A percentile compares a stretch with the other conserved stretches of the same genome.
Conservation (phyloP, 37 sponge, comb jelly and placozoan genomes). For the Diacarnus erythraeanus region DNA sequence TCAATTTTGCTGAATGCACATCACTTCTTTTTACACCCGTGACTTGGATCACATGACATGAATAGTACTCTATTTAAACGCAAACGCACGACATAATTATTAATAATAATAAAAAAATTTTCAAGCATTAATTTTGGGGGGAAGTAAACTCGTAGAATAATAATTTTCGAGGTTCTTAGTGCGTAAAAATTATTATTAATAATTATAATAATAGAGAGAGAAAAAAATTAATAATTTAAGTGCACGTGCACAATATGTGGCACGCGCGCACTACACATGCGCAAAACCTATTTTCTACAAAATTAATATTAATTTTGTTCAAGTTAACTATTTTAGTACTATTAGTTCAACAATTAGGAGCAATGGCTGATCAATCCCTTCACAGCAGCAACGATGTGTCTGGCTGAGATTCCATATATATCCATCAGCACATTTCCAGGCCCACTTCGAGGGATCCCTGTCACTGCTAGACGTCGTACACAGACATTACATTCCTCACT, state of each 20-base stretch:
- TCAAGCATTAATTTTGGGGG: no score
- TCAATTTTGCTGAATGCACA: not conserved
- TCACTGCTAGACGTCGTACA: constrained; percentile 85
- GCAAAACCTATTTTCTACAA: no score
- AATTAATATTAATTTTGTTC: not conserved
- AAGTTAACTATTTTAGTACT: not conserved
- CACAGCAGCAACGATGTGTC: constrained; percentile 74
- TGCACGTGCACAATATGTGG: no score
- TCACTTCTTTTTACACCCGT: not conserved
- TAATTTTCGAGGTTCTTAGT: no score
- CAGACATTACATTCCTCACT: constrained; percentile 40
- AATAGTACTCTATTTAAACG: no score
- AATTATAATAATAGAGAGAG: no score
- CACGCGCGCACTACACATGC: no score
- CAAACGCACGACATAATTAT: no score
- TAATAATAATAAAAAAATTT: no score
- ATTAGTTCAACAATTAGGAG: not conserved
- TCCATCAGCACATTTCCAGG: constrained; percentile 85
- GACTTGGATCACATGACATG: constrained; percentile 13
- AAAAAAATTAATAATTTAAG: no score
- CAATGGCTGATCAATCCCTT: constrained; percentile 63
- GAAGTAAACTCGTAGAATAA: no score
- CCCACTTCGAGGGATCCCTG: constrained; percentile 88
- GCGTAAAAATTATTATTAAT: no score
- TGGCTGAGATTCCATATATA: constrained; percentile 73